These are phyloP conservation scores for Alcedo quadribrachys DNA, from an alignment of 2,797 vertebrate genomes.

Conservation along the genomic window DNA sequence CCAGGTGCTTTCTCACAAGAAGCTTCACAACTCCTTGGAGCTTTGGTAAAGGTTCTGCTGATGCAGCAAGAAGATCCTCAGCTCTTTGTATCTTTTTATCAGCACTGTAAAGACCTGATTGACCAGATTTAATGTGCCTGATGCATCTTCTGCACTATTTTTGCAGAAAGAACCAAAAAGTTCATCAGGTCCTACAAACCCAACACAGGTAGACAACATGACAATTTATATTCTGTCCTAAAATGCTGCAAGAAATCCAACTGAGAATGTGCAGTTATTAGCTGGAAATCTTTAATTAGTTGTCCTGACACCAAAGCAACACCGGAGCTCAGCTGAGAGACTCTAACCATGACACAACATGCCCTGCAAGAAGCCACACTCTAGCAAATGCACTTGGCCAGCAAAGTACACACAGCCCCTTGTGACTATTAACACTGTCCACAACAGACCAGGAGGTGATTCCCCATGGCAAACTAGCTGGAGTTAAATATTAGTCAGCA, in stretches of 20 bases:
- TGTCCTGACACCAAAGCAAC: background rate
- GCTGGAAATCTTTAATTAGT: background rate
- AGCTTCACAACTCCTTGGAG: background rate
- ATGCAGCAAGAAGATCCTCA: background rate
- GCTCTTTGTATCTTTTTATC: background rate
- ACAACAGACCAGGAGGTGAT: background rate
- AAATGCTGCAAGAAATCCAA: background rate
- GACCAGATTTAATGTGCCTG: background rate
- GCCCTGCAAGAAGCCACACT: background rate
- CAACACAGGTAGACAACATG: background rate
- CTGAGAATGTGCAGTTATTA: background rate
- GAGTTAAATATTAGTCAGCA: background rate
- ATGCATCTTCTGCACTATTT: background rate
- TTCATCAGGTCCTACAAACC: background rate
- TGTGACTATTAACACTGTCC: background rate
- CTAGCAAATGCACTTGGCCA: background rate
- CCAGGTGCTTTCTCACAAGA: background rate
- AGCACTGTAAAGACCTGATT: background rate
- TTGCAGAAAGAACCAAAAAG: background rate
- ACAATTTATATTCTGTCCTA: background rate
- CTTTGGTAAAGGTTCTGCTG: background rate
- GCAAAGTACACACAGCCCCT: background rate
- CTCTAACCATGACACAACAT: background rate
- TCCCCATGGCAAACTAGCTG: background rate
- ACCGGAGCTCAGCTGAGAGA: background rate